These are phyloP conservation scores for Numenius arquata DNA, from an alignment of 2,113 vertebrate species.

Conservation along the genomic window DNA sequence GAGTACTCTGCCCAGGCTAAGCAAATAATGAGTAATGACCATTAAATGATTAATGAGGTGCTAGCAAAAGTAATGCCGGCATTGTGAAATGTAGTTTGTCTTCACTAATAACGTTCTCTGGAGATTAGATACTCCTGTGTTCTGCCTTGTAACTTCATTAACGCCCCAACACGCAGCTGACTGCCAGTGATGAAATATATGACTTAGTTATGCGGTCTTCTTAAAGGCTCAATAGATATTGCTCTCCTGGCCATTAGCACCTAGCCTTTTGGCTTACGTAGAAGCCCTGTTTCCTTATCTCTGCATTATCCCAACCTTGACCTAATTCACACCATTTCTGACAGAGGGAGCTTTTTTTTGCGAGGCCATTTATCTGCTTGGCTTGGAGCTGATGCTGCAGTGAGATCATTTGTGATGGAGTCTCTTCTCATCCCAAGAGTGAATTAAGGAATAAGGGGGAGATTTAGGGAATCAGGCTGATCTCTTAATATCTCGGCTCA, in stretches of 20 bases:
- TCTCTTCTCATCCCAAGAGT: not conserved
- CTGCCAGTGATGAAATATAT: not conserved
- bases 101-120: not conserved
- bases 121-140: not conserved
- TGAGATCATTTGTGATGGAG: not conserved
- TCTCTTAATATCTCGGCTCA: not conserved
- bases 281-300: not conserved
- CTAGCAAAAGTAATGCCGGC: not conserved
- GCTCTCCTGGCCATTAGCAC: not conserved
- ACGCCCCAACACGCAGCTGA: not conserved
- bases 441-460: not conserved
- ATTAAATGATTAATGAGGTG: constrained; percentile 17
- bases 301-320: not conserved
- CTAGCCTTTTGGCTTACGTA: not conserved
- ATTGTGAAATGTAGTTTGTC: constrained; percentile 28
- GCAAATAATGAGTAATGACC: not conserved
- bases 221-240: not conserved
- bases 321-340: not conserved
- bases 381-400: not conserved
- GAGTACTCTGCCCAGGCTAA: not conserved
- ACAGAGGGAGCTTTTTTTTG: not conserved
- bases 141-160: constrained; percentile 21
- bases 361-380: not conserved
- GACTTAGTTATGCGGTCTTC: not conserved
- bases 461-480: not conserved